A percentile compares a stretch with the other conserved stretches of the same genome.
These are phyloP conservation scores for Bacillus rossius DNA, from an alignment of 1,140 invertebrate genomes.

Conservation along the genomic window DNA sequence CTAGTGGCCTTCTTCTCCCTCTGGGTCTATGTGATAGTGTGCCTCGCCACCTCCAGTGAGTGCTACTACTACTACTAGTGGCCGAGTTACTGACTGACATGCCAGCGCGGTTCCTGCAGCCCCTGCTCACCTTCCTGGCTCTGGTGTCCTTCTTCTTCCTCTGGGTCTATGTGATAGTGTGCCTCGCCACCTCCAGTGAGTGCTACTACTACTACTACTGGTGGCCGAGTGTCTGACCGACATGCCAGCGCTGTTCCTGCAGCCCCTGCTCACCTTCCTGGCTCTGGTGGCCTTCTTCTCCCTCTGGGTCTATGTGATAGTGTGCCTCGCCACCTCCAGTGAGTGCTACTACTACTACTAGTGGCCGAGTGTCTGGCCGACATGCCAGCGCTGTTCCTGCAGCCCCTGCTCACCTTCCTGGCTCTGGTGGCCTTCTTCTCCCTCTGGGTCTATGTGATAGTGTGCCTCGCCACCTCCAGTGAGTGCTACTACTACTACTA, in stretches of 20 bases:
- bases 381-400: conserved; percentile 79
- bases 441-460: conserved; percentile 79
- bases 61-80: too few relatives aligned
- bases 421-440: conserved; percentile 71
- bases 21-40: conserved; percentile 76
- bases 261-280: conserved; percentile 81
- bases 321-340: conserved; percentile 64
- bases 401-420: conserved; percentile 81
- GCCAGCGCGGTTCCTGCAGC: conserved; percentile 82
- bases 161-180: conserved; percentile 76
- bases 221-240: too few relatives aligned
- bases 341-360: too few relatives aligned
- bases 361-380: too few relatives aligned
- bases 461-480: conserved; percentile 64
- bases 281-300: conserved; percentile 71
- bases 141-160: conserved; percentile 74
- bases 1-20: conserved; percentile 74
- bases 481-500: too few relatives aligned
- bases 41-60: conserved; percentile 65
- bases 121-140: conserved; percentile 76
- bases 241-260: conserved; percentile 79
- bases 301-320: conserved; percentile 79
- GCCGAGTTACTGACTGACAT: too few relatives aligned
- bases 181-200: conserved; percentile 65
- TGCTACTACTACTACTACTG: too few relatives aligned